phyloP scores from a whole-genome alignment of 2,888 invertebrate species.

The Timema cristinae region DNA sequence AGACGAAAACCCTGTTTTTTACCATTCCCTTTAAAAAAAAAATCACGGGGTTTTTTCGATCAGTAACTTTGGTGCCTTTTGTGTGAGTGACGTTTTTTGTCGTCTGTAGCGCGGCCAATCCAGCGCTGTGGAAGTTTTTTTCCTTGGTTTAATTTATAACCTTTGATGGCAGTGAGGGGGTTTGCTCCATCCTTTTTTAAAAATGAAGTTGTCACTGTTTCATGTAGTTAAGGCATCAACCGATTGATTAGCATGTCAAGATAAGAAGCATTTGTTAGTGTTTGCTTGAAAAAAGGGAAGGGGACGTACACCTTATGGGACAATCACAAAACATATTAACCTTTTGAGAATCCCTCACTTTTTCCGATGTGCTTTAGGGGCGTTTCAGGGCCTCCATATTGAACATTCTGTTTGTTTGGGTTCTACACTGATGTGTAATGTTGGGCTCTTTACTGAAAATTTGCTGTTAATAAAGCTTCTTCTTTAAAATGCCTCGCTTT shows the following conservation, averaged over 20 bases:
- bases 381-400: too few relatives aligned
- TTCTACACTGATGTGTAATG: constrained; percentile 2
- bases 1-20: too few relatives aligned
- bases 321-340: constrained; percentile 16
- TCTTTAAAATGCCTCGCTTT: constrained; percentile 1
- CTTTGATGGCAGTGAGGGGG: not conserved
- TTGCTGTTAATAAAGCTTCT: not conserved
- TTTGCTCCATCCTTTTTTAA: not conserved
- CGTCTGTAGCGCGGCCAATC: too few relatives aligned
- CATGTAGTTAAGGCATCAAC: not conserved
- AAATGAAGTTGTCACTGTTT: not conserved
- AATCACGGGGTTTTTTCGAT: too few relatives aligned
- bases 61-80: too few relatives aligned
- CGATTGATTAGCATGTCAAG: not conserved
- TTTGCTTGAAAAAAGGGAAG: not conserved
- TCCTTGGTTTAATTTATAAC: too few relatives aligned
- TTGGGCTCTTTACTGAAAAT: not conserved
- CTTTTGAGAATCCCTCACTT: constrained; percentile 4
- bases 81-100: too few relatives aligned
- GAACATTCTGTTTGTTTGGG: constrained; percentile 3
- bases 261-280: too few relatives aligned
- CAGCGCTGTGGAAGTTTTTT: too few relatives aligned
- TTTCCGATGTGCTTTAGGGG: not conserved
- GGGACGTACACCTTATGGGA: constrained; percentile 7
- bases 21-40: too few relatives aligned